These are phyloP conservation scores for Macrobrachium rosenbergii DNA, from an alignment of 1,140 invertebrate genomes.

Conservation along the genomic window DNA sequence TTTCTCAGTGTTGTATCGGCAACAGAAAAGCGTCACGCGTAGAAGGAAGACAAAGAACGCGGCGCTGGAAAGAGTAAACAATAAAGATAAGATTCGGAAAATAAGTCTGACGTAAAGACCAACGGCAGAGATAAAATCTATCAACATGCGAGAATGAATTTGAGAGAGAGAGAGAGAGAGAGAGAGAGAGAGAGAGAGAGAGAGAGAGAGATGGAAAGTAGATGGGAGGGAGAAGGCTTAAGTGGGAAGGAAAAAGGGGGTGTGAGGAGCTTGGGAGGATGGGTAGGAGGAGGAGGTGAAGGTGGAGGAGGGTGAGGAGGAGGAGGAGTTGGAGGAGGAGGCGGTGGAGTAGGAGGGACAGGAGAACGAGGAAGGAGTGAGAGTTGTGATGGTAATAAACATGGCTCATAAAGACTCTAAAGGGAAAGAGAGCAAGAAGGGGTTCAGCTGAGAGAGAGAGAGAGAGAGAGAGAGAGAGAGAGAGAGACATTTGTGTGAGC, in stretches of 20 bases:
- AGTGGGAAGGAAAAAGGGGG: background rate
- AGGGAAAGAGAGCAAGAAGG: background rate
- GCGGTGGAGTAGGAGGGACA: background rate
- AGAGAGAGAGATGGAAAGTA: background rate
- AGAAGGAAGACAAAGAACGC: too few species aligned
- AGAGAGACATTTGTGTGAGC: background rate
- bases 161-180: background rate
- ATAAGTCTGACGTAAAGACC: too few species aligned
- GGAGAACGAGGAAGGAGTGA: slow-evolving; percentile 15
- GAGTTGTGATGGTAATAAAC: slow-evolving; percentile 47
- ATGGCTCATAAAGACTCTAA: slow-evolving; percentile 38
- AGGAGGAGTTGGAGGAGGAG: too few species aligned
- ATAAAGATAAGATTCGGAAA: too few species aligned
- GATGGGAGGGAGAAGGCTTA: slow-evolving; percentile 5
- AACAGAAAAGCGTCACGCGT: too few species aligned
- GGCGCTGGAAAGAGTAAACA: too few species aligned
- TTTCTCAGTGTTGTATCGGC: too few species aligned
- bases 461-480: slow-evolving; percentile 38
- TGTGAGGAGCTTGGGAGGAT: background rate
- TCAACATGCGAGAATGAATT: too few species aligned
- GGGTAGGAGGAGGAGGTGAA: background rate
- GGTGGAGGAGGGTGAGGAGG: background rate
- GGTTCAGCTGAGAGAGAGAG: slow-evolving; percentile 15
- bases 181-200: slow-evolving; percentile 8
- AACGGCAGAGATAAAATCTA: too few species aligned